Percentiles rank a stretch among this genome's conserved stretches.
Evolutionary conservation across 1,140 invertebrate species (phyloP).

Genomic region (Drosophila repleta): DNA sequence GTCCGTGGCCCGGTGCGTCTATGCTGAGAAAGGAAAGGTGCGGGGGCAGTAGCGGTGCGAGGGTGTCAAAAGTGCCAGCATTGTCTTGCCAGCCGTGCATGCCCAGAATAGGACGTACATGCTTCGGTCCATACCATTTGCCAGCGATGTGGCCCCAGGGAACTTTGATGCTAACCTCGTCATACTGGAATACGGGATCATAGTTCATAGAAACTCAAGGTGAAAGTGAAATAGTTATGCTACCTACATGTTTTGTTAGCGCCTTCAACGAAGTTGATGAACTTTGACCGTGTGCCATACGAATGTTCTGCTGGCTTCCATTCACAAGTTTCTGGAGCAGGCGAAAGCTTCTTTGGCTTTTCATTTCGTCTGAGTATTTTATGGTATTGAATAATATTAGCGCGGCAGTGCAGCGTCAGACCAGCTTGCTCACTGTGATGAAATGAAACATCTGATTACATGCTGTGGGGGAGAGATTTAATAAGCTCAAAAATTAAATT

Average conservation of each 20-base stretch:
- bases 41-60: conserved; percentile 87
- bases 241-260: conserved; percentile 60
- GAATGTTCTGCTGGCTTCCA: conserved; percentile 7
- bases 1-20: conserved; percentile 89
- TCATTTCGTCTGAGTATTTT: conserved; percentile 38
- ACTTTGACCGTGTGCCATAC: conserved; percentile 31
- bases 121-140: conserved; percentile 88
- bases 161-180: conserved; percentile 88
- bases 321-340: conserved; percentile 29
- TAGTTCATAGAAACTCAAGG: background rate
- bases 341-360: conserved; percentile 13
- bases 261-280: conserved; percentile 43
- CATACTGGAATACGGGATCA: conserved; percentile 75
- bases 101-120: conserved; percentile 87
- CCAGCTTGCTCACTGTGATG: conserved; percentile 10
- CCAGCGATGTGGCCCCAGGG: conserved; percentile 88
- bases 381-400: conserved; percentile 42
- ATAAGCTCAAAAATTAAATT: background rate
- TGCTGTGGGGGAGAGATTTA: background rate
- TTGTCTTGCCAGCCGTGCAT: conserved; percentile 92
- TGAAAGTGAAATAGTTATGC: background rate
- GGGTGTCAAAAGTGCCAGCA: conserved; percentile 89
- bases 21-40: conserved; percentile 87
- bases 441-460: conserved; percentile 35
- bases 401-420: conserved; percentile 14